These are phyloP conservation scores for Xestia ashworthii DNA, from an alignment of 2,888 invertebrate species.

Conservation along the genomic window DNA sequence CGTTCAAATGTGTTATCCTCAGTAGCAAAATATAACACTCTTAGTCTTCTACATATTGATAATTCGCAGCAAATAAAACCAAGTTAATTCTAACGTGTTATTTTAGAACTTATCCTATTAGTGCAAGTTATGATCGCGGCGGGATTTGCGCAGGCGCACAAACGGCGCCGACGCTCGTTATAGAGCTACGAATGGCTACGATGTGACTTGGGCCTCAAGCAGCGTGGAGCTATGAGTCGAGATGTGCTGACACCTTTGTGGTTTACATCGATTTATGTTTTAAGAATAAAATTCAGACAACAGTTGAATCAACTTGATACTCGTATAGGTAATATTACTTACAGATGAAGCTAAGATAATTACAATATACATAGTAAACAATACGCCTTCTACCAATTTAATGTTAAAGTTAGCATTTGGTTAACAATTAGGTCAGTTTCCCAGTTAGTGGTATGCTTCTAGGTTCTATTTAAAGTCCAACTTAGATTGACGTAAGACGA, in stretches of 20 bases:
- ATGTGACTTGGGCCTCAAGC: slow-evolving; percentile 68
- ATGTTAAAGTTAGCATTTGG: background rate
- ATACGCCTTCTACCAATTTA: background rate
- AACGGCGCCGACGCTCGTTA: slow-evolving; percentile 70
- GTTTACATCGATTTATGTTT: background rate
- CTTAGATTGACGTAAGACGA: background rate
- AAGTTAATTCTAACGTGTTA: slow-evolving; percentile 9
- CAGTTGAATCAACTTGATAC: background rate
- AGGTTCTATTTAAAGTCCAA: background rate
- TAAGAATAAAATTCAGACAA: background rate
- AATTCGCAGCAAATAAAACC: slow-evolving; percentile 7
- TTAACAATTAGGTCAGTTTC: background rate
- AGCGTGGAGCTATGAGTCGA: slow-evolving; percentile 41
- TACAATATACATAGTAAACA: background rate
- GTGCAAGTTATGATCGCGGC: slow-evolving; percentile 52
- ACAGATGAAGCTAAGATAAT: background rate
- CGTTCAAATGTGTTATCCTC: background rate
- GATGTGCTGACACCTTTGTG: slow-evolving; percentile 22
- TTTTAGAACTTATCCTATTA: slow-evolving; percentile 60
- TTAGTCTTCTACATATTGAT: background rate
- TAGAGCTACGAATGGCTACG: slow-evolving; percentile 62
- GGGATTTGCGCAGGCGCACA: slow-evolving; percentile 65
- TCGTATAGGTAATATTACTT: background rate
- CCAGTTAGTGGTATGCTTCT: background rate
- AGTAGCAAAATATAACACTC: background rate